These are phyloP conservation scores for Papilio polyxenes DNA, from an alignment of 1,140 invertebrate species.

Conservation along the genomic window DNA sequence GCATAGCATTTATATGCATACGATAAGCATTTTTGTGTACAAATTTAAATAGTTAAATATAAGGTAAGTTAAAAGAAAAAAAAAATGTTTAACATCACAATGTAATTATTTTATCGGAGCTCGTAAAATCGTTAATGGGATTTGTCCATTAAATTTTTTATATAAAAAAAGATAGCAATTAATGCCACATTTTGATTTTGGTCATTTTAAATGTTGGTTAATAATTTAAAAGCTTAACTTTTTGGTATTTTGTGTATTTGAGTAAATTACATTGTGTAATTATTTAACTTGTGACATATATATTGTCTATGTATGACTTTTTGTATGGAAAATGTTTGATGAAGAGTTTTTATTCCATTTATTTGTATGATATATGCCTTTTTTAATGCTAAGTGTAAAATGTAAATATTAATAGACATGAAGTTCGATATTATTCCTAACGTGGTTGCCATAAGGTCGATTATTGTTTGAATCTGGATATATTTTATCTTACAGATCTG, in stretches of 20 bases:
- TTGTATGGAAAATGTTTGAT: neutral
- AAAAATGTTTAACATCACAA: constrained; percentile 6
- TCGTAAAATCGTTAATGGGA: neutral
- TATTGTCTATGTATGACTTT: neutral
- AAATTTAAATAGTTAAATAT: constrained; percentile 6
- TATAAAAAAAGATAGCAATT: neutral
- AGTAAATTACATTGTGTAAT: neutral
- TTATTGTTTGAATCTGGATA: constrained; percentile 44
- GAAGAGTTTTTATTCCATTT: neutral
- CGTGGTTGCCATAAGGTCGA: constrained; percentile 50
- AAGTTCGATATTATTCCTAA: constrained; percentile 46
- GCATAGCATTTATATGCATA: constrained; percentile 3
- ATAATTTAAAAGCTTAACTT: neutral
- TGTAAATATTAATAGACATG: constrained; percentile 43
- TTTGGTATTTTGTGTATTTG: neutral
- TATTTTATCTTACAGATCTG: constrained; percentile 22
- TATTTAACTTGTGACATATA: neutral
- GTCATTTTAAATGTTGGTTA: neutral
- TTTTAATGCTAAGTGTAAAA: constrained; percentile 35
- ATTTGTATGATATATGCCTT: constrained; percentile 37
- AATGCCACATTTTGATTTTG: neutral
- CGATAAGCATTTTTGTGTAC: constrained; percentile 16
- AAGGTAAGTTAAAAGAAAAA: neutral
- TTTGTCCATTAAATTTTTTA: neutral
- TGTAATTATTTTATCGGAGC: neutral